A percentile compares a stretch with the other conserved stretches of the same genome.
Conservation (phyloP, 92 coral and sea anemone genomes). For the Desmophyllum pertusum region DNA sequence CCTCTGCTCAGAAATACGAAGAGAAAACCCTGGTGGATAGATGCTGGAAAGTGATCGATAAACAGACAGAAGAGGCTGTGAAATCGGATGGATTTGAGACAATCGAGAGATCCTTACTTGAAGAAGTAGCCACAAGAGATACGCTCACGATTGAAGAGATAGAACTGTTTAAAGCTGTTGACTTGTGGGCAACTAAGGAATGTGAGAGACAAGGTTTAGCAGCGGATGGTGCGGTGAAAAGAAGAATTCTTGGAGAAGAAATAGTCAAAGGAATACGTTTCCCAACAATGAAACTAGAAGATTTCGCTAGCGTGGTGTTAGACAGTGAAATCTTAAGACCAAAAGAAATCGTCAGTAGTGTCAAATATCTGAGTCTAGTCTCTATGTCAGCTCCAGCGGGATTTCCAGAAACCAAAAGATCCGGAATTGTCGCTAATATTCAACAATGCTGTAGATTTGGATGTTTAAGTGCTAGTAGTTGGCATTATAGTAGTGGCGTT, state of each 20-base stretch:
- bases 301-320: not conserved
- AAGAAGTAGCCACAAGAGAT: not conserved
- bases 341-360: not conserved
- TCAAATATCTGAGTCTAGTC: not conserved
- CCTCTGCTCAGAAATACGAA: slow-evolving; percentile 57
- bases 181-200: slow-evolving; percentile 60
- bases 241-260: slow-evolving; percentile 15
- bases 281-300: slow-evolving; percentile 6
- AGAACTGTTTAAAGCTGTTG: slow-evolving; percentile 57
- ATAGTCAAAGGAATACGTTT: slow-evolving; percentile 21
- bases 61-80: slow-evolving; percentile 55
- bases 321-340: not conserved
- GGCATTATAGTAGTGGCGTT: not conserved
- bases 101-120: slow-evolving; percentile 35
- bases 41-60: slow-evolving; percentile 73
- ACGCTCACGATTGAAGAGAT: slow-evolving; percentile 39
- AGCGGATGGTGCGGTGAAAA: not conserved
- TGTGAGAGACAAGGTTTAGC: slow-evolving; percentile 48
- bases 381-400: not conserved
- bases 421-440: not conserved
- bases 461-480: not conserved
- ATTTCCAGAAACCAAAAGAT: not conserved
- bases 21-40: slow-evolving; percentile 54
- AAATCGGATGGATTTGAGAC: slow-evolving; percentile 52
- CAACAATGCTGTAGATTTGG: not conserved